These are phyloP conservation scores for Limanda limanda DNA, from an alignment of 2,113 vertebrate genomes.

Conservation along the genomic window DNA sequence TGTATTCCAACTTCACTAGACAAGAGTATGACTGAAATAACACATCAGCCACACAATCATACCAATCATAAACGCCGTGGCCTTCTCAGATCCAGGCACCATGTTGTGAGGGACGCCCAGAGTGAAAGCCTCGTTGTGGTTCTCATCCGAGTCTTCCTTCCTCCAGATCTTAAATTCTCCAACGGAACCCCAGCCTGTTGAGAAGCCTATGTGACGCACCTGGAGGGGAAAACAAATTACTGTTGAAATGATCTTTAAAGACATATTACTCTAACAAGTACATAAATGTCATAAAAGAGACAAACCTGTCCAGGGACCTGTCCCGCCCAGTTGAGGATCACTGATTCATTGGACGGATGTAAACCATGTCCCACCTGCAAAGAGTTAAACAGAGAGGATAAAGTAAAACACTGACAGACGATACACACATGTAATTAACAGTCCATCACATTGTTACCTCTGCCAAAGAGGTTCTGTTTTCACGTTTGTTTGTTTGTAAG, in stretches of 20 bases:
- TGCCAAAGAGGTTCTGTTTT: no score
- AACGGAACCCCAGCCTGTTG: slow-evolving; percentile 94
- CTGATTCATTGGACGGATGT: slow-evolving; percentile 86
- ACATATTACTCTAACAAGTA: background rate
- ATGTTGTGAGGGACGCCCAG: slow-evolving; percentile 91
- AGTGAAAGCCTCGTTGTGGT: slow-evolving; percentile 96
- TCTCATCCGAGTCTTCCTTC: slow-evolving; percentile 93
- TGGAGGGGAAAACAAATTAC: slow-evolving; percentile 11
- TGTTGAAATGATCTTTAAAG: background rate
- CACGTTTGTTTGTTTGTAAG: no score
- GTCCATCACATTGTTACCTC: background rate
- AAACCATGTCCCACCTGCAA: slow-evolving; percentile 89
- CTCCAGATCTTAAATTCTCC: slow-evolving; percentile 97
- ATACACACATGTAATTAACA: background rate
- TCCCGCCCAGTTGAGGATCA: slow-evolving; percentile 88
- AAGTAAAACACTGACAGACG: background rate
- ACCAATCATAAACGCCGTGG: slow-evolving; percentile 93
- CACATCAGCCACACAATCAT: slow-evolving; percentile 4
- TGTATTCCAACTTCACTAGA: background rate
- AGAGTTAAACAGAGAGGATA: slow-evolving; percentile 5
- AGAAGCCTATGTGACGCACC: slow-evolving; percentile 92
- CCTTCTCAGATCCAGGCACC: slow-evolving; percentile 92
- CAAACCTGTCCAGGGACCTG: slow-evolving; percentile 81
- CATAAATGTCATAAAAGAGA: slow-evolving; percentile 20
- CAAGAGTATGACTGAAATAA: background rate